Evolutionary conservation across 2,797 vertebrate genomes (phyloP).

Genomic region (Hafferia zeledoni): DNA sequence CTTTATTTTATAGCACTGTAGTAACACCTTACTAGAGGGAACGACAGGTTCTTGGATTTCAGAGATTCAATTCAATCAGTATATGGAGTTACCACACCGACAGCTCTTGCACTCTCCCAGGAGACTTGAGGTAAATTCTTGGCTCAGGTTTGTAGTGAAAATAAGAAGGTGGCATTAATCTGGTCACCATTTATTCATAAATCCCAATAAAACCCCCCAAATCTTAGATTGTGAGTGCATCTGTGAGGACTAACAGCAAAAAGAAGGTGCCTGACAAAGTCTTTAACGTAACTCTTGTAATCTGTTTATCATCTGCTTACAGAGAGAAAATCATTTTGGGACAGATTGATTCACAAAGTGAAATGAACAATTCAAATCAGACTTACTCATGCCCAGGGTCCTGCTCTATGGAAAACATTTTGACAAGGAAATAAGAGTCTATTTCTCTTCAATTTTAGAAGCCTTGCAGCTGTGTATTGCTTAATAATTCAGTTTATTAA

Average conservation of each 20-base stretch:
- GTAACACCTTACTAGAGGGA: background rate
- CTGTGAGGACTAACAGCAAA: background rate
- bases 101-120: background rate
- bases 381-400: rapidly evolving
- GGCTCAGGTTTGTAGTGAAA: background rate
- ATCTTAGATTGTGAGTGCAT: background rate
- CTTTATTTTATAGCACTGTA: background rate
- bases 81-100: background rate
- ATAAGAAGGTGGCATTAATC: background rate
- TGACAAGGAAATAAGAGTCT: background rate
- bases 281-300: background rate
- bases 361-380: background rate
- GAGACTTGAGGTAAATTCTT: background rate
- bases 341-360: background rate
- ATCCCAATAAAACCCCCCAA: background rate
- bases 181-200: background rate
- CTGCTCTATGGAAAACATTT: background rate
- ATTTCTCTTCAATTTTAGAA: background rate
- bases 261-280: background rate
- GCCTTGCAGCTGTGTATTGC: background rate
- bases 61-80: background rate
- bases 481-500: constrained; percentile 48
- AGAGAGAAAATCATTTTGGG: background rate
- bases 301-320: background rate
- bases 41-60: background rate